phyloP scores from a whole-genome alignment of 2,113 vertebrate species.

The Cercocebus atys region DNA sequence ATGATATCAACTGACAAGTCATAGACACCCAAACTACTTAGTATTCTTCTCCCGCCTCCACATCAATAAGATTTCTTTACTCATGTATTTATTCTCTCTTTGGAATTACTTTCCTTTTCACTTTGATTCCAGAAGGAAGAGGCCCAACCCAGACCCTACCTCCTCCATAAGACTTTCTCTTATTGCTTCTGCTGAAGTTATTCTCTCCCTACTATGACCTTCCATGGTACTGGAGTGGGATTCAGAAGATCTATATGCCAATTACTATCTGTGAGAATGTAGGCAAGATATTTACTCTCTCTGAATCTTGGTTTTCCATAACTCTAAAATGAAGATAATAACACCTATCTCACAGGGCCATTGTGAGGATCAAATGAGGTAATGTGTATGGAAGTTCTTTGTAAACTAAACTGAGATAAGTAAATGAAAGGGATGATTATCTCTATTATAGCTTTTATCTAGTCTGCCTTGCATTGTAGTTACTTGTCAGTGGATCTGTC shows the following conservation, averaged over 20 bases:
- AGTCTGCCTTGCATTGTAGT: background rate
- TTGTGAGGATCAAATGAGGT: background rate
- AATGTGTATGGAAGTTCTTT: background rate
- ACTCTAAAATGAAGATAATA: background rate
- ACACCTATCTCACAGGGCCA: background rate
- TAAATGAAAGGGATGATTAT: background rate
- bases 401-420: background rate
- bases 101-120: background rate
- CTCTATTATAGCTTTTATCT: background rate
- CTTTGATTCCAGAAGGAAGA: background rate
- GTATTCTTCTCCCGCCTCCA: background rate
- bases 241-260: background rate
- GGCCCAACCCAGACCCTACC: background rate
- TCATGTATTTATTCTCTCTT: background rate
- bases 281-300: background rate
- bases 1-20: too few relatives aligned
- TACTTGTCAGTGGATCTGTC: background rate
- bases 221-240: too few relatives aligned
- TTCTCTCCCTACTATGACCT: background rate
- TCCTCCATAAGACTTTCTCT: background rate
- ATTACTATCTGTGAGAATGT: background rate
- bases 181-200: background rate
- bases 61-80: background rate
- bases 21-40: too few relatives aligned
- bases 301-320: background rate